A percentile compares a stretch with the other conserved stretches of the same genome.
Conservation (phyloP, 2,113 vertebrate genomes). For the Catagonus wagneri region DNA sequence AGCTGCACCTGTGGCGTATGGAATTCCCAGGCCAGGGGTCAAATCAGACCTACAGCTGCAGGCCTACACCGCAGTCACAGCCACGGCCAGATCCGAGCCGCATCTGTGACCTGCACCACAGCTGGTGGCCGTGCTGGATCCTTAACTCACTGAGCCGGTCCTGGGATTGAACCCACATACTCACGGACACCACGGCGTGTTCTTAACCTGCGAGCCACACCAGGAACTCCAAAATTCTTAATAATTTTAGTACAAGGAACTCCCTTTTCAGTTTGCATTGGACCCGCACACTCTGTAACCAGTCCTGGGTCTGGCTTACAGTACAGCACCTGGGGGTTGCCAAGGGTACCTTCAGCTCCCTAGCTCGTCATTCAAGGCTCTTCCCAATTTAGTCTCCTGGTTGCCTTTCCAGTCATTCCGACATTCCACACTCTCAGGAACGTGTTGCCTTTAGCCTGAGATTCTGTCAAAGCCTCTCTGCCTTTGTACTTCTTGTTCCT, state of each 20-base stretch:
- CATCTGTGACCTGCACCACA: no score
- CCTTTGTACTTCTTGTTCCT: not conserved
- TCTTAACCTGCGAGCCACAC: no score
- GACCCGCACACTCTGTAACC: not conserved
- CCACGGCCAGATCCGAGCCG: no score
- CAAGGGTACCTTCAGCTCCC: not conserved
- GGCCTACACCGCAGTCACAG: no score
- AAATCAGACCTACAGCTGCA: no score
- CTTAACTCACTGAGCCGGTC: no score
- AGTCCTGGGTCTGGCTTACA: not conserved
- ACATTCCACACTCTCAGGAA: fast-evolving
- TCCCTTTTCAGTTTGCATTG: not conserved
- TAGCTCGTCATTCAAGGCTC: not conserved
- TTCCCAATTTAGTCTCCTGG: not conserved
- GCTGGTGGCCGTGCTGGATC: no score
- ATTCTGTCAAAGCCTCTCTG: not conserved
- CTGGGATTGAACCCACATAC: no score
- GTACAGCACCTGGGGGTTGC: no score
- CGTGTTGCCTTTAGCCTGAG: not conserved
- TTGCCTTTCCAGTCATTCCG: not conserved
- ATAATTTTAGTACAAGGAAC: not conserved
- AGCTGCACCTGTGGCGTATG: no score
- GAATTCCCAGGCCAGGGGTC: no score
- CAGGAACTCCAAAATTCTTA: not conserved
- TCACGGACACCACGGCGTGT: no score